Base-by-base conservation (phyloP, 1,140 invertebrate genomes). In the Amphibalanus amphitrite region DNA sequence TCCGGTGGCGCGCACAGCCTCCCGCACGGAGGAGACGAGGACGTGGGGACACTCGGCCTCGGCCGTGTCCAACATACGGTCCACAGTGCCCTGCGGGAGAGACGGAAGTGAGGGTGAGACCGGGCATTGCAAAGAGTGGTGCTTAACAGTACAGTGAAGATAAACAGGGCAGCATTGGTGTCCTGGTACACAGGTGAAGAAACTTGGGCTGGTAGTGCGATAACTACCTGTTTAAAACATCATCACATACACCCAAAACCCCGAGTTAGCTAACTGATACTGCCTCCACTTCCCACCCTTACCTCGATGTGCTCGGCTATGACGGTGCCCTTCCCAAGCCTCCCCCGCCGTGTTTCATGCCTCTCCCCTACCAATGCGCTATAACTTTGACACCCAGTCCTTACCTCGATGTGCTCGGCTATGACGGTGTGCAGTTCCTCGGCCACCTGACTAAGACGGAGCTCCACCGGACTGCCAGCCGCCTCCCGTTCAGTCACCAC, bases 21-120 rank as follows among this genome's bases (percentile, higher is more conserved):
- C 82, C 67, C 86, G 82, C 13, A 88, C 82, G 71, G 85, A 86
- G 75, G 89, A 86, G 29, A 82, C 83, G 74, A 91, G 83, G 30
- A 91, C 85, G 70, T 87, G 87, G 26, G 89, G 87, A 79, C 90
- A 92, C 77, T 90, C 87, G 73, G 89, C 88, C 72, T 86, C 85
- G 17, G 90, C 91, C 73, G 89, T 89, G 73, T 89, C 88, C 72
- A 95, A 79, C 86, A 94, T 93, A 38, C 87, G 89, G 74, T 90
- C 88, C 74, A 92, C 86, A 70, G 90, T 91, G 78, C 88, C 87
- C 84, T 91, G n/a, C n/a, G n/a, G 78, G 38, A 59, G 82, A 78
- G 78, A 80, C 69, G 71, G 74, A 72, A 70, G 72, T 13, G 71
- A 8, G 38, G 38, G n/a, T n/a, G n/a, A n/a, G n/a, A n/a, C n/a